Base-by-base conservation (phyloP, 2,113 vertebrate species). In the Pheucticus melanocephalus region DNA sequence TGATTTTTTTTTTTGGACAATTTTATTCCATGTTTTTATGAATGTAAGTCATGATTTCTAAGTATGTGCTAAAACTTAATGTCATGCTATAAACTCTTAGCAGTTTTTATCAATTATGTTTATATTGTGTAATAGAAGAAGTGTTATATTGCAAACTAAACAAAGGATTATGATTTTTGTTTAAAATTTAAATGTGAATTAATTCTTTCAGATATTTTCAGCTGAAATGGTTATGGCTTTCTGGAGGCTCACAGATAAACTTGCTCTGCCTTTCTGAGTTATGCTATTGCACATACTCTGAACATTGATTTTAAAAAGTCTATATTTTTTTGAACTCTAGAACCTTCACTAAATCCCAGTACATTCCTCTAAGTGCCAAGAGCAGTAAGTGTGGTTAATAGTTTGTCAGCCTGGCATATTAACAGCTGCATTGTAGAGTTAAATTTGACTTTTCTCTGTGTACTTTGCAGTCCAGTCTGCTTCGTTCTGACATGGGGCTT, bases 401-500 rank as follows among this genome's bases (percentile, higher is more conserved):
- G 31, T 78, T 83, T 60, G 30, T 86, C 56, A 90, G 47, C 18
- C n/a, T 75, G 20, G 18, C 16, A 9, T 50, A n/a, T 59, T 63
- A 90, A 42, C 17, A 63, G 59, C 76, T 59, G 48, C 47, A 27
- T 83, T 88, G 11, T 28, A 63, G 22, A 65, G 31, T 33, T 79
- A 45, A 48, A 84, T 82, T 90, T 64, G 48, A 13, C n/a, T 88
- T 66, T 54, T 60, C 21, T 81, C 73, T 88, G 6, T 95, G 44
- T 97, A 4, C 97, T 92, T 98, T 98, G 44, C 95, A 99, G 99
- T 91, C 99, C 28, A 97, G 98, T 92, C 97, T 98, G 83, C 97
- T 98, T 79, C 98, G 98, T 51, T 96, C 99, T 50, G 98, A 99
- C 68, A 87, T 99, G 28, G 98, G 97, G 12, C 97, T 99, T 92